Percentiles rank a stretch among this genome's conserved stretches.
Conservation (phyloP, 2,888 invertebrate genomes). For the Rhopalosiphum nymphaeae region DNA sequence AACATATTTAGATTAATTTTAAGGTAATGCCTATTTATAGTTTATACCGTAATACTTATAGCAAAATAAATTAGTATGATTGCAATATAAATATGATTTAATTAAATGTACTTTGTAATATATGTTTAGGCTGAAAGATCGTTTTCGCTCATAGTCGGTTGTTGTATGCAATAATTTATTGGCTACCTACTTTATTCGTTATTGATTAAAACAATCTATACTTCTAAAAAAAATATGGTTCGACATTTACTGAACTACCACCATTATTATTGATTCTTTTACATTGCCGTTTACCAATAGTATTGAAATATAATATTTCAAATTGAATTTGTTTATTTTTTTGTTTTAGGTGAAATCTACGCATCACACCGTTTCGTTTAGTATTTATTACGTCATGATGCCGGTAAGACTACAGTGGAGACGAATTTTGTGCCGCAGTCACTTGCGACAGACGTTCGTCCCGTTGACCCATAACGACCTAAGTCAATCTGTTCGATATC, state of each 20-base stretch:
- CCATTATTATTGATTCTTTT: neutral
- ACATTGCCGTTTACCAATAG: too few relatives aligned
- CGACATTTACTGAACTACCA: neutral
- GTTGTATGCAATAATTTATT: too few relatives aligned
- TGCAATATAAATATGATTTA: too few relatives aligned
- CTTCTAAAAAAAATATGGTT: neutral
- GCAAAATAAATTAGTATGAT: too few relatives aligned
- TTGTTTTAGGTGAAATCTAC: neutral
- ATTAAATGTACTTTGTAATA: too few relatives aligned
- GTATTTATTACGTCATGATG: neutral
- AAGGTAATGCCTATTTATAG: too few relatives aligned
- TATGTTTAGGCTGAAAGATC: too few relatives aligned
- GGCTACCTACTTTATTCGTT: neutral
- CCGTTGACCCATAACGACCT: neutral
- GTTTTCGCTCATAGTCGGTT: too few relatives aligned
- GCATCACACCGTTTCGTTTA: neutral
- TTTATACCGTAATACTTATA: too few relatives aligned
- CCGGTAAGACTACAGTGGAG: slow-evolving; percentile 8
- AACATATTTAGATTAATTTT: too few relatives aligned
- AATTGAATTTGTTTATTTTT: neutral
- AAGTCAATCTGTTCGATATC: neutral
- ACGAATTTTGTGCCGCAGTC: neutral
- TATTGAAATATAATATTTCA: neutral
- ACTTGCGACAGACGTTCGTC: neutral
- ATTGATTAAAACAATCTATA: neutral